phyloP scores from a whole-genome alignment of 2,888 invertebrate genomes.

The Pomacea canaliculata region DNA sequence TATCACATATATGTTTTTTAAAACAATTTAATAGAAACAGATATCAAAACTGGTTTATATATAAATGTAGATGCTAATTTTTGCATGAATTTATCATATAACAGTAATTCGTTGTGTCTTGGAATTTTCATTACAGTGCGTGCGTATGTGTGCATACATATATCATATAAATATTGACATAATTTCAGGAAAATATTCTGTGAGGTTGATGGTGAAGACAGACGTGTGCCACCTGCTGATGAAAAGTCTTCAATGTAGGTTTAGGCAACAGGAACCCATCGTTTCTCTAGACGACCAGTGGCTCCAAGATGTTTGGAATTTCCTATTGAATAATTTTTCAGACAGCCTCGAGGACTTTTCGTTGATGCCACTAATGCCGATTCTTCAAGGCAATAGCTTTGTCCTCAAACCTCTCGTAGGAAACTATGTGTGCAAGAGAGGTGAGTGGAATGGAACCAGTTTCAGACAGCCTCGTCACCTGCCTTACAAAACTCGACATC shows the following conservation, averaged over 20 bases:
- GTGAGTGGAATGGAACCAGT: constrained; percentile 10
- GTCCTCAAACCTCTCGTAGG: constrained; percentile 29
- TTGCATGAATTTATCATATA: too few relatives aligned
- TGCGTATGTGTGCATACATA: too few relatives aligned
- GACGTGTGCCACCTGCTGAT: constrained; percentile 1
- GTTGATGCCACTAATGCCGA: constrained; percentile 5
- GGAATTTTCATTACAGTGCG: too few relatives aligned
- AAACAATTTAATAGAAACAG: too few relatives aligned
- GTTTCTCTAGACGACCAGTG: constrained; percentile 4
- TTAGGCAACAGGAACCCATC: background rate
- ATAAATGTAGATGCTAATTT: too few relatives aligned
- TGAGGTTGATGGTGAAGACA: background rate
- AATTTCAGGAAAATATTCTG: constrained; percentile 2
- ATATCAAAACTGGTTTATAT: too few relatives aligned
- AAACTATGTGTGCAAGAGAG: background rate
- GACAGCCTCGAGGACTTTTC: background rate
- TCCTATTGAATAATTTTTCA: background rate
- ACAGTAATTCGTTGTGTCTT: too few relatives aligned
- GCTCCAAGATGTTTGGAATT: constrained; percentile 16
- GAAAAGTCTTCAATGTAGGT: constrained; percentile 9
- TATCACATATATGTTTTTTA: too few relatives aligned
- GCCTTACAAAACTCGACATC: constrained; percentile 4
- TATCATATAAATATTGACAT: too few relatives aligned
- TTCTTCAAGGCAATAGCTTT: background rate
- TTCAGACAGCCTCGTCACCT: background rate